phyloP scores from a whole-genome alignment of 2,113 vertebrate genomes.

The Clupea harengus region DNA sequence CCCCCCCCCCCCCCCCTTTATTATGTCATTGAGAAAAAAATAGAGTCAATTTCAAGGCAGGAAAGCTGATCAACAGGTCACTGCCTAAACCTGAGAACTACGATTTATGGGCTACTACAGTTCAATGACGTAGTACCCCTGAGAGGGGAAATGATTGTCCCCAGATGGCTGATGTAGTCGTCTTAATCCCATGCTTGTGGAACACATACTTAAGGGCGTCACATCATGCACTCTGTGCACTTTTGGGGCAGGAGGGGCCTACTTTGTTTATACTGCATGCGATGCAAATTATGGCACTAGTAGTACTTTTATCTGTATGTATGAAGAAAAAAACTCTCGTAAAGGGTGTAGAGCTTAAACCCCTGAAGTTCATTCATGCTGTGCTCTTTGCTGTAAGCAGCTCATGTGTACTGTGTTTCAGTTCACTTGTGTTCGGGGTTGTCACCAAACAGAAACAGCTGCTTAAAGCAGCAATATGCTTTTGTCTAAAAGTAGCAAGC shows the following conservation, averaged over 20 bases:
- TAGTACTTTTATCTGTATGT: not conserved
- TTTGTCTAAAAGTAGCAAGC: not conserved
- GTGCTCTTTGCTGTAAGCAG: not conserved
- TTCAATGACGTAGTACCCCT: not conserved
- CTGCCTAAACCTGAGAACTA: not conserved
- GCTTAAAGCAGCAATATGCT: not conserved
- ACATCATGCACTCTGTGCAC: not conserved
- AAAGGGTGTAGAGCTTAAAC: not conserved
- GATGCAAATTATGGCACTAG: not conserved
- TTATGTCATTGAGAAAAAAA: not conserved
- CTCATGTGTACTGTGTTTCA: not conserved
- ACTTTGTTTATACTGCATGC: not conserved
- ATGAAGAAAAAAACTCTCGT: not conserved
- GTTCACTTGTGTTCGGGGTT: not conserved
- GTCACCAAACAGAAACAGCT: conserved; percentile 1
- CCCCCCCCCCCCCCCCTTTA: not conserved
- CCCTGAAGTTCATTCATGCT: not conserved
- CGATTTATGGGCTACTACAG: not conserved
- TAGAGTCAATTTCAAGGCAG: not conserved
- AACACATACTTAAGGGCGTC: not conserved
- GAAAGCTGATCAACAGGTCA: not conserved
- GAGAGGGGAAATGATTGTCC: not conserved
- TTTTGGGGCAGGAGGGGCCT: not conserved
- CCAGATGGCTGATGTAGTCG: not conserved
- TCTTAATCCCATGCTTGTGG: not conserved